phyloP scores from a whole-genome alignment of 1,140 invertebrate genomes.

The Euglossa dilemma region DNA sequence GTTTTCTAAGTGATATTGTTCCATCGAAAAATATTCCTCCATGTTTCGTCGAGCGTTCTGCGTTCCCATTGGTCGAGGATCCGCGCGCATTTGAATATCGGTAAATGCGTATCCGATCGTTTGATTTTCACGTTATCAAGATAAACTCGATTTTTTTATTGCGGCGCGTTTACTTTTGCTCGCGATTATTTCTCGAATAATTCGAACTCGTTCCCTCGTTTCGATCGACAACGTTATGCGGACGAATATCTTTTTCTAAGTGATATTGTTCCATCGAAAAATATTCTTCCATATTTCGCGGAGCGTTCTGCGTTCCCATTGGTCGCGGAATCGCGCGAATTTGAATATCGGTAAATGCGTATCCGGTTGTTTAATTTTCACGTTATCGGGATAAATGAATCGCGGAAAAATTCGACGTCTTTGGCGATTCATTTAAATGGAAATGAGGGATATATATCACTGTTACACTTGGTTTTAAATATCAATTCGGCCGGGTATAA shows the following conservation, averaged over 20 bases:
- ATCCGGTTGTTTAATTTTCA: background rate
- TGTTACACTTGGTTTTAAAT: conserved; percentile 2
- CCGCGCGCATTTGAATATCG: too few species aligned
- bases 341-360: background rate
- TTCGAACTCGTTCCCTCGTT: background rate
- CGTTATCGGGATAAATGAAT: background rate
- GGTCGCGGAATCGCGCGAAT: background rate
- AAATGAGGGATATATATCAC: conserved; percentile 22
- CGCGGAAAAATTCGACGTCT: background rate
- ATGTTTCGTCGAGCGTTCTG: too few species aligned
- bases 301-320: too few species aligned
- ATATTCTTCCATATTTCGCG: too few species aligned
- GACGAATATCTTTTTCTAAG: too few species aligned
- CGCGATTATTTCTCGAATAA: background rate
- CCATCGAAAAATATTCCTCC: too few species aligned
- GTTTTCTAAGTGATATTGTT: too few species aligned
- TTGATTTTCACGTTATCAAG: too few species aligned
- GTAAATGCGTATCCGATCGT: too few species aligned
- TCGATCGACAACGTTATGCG: background rate
- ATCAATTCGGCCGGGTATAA: conserved; percentile 1
- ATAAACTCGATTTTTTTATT: too few species aligned
- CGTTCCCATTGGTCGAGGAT: too few species aligned
- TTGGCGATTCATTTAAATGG: conserved; percentile 22
- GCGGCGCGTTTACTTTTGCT: background rate
- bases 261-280: too few species aligned